Base-by-base conservation (phyloP, 1,140 invertebrate species). In the Heterodera schachtii region DNA sequence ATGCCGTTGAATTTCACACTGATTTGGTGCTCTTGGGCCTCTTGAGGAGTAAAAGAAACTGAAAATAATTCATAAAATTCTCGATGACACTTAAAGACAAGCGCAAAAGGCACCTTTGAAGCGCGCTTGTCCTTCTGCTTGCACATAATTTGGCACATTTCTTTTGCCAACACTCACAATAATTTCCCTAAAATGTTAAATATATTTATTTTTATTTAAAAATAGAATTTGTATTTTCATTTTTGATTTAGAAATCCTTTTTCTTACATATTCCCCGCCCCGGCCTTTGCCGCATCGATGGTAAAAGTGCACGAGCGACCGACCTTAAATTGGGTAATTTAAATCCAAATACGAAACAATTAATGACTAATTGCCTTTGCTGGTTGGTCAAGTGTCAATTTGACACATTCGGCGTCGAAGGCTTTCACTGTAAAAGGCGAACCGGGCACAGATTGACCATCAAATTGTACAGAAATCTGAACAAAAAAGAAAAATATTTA, bases 131-230 rank as follows among this genome's bases (percentile, higher is more conserved):
- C 95, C 96, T 92, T 98, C 96, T 67, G 95, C 95, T 89, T 98
- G 95, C 1, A 98, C 96, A 90, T 97, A 98, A 92, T 98, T 98
- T 7, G 97, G 97, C 7, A 99, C 96, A 92, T 98, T 98, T 87
- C 95, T 93, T 4, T 95, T 95, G 88, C 95, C 95, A n/a, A 97
- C 96, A 1, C 96, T 95, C 0, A 99, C 96, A 79, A 98, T 97
- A 69, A 99, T 98, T 91, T 98, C 96, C 82, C 57, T 64, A 11
- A 6, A 52, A 52, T 52, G 11, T 52, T 52, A 52, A 11, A 11
- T 6, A 11, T 52, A 52, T 8, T 52, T 52, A 52, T 8, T 64
- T 64, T 11, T 11, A 52, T 52, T 52, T 52, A 52, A 52, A 52
- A 64, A 64, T 19, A 64, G 13, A 16, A 64, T 64, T 16, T 64